phyloP scores from a whole-genome alignment of 2,888 invertebrate species.

The Andrena fulva region DNA sequence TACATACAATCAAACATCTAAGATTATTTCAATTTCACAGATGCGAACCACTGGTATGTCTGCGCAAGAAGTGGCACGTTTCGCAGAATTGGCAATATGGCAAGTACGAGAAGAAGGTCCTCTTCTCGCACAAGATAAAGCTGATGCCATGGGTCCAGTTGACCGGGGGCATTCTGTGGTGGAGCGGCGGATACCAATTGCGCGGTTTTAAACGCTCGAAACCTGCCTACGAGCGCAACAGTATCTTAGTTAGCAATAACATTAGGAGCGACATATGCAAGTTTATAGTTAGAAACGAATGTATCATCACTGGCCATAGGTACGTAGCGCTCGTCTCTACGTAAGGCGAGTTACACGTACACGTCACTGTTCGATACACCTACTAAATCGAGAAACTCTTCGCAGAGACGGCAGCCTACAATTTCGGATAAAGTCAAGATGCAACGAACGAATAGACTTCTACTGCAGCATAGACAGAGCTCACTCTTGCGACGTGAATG shows the following conservation, averaged over 20 bases:
- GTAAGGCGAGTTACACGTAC: background rate
- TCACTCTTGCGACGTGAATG: slow-evolving; percentile 84
- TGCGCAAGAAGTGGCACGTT: slow-evolving; percentile 83
- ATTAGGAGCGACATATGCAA: slow-evolving; percentile 84
- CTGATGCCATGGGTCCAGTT: slow-evolving; percentile 87
- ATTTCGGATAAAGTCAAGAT: slow-evolving; percentile 76
- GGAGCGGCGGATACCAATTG: slow-evolving; percentile 85
- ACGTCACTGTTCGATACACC: background rate
- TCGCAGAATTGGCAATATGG: slow-evolving; percentile 87
- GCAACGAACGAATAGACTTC: slow-evolving; percentile 41
- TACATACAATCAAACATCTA: too few relatives aligned
- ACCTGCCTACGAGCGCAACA: slow-evolving; percentile 75
- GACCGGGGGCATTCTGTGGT: slow-evolving; percentile 85
- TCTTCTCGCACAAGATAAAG: slow-evolving; percentile 84
- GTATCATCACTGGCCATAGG: slow-evolving; percentile 85
- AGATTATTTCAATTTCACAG: slow-evolving; percentile 62
- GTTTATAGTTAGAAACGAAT: slow-evolving; percentile 84
- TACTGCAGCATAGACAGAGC: slow-evolving; percentile 75
- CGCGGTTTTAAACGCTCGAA: slow-evolving; percentile 78
- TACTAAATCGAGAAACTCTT: slow-evolving; percentile 2
- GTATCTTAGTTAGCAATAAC: slow-evolving; percentile 69
- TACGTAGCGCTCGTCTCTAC: slow-evolving; percentile 63
- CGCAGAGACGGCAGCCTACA: slow-evolving; percentile 84
- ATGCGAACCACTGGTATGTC: slow-evolving; percentile 80
- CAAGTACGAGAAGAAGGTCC: slow-evolving; percentile 84